Base-by-base conservation (phyloP, 2,888 invertebrate species). In the Troides aeacus region DNA sequence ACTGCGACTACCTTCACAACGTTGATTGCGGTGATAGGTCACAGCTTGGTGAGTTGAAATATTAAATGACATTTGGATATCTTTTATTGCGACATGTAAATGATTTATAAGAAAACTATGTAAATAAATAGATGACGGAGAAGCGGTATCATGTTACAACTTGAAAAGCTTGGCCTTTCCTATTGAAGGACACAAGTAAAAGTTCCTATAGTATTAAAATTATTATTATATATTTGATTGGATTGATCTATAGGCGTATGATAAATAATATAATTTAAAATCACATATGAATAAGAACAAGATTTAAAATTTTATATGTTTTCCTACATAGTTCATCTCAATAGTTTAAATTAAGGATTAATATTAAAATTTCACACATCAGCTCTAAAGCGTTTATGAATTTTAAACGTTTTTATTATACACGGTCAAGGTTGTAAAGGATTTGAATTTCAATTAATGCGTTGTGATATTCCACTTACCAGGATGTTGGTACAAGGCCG, bases 1-100 rank as follows among this genome's bases (percentile, higher is more conserved):
- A 98, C 94, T 98, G 98, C 88, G 98, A 98, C 91, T 98, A 98
- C 93, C 94, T 97, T 78, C 98, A 98, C 94, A 98, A 98, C 79
- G 98, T 98, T 62, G 97, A 98, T 79, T 98, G 98, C 84, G 97
- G 97, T 64, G 97, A 97, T 76, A 96, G 98, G 83, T 89, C 95
- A 73, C 96, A 97, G 86, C 93, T 98, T 78, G 98, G 97, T 97
- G 84, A 94, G 94, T 24, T 56, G 3, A 23, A 62, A 23, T 12
- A 12, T 21, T 50, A 50, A 50, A 50, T 18, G 1, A 50, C 6
- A 5, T 36, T 36, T 21, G 23, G 12, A 57, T 39, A 1, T 7
- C 10, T 10, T 39, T 10, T 10, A 39, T 10, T 39, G 8, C 10
- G 10, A 8, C 7, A 39, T 39, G 6, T 10, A 10, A 10, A 39